A percentile compares a stretch with the other conserved stretches of the same genome.
These are phyloP conservation scores for Nannobrachium achirus DNA, from an alignment of 2,113 vertebrate species.

Conservation along the genomic window DNA sequence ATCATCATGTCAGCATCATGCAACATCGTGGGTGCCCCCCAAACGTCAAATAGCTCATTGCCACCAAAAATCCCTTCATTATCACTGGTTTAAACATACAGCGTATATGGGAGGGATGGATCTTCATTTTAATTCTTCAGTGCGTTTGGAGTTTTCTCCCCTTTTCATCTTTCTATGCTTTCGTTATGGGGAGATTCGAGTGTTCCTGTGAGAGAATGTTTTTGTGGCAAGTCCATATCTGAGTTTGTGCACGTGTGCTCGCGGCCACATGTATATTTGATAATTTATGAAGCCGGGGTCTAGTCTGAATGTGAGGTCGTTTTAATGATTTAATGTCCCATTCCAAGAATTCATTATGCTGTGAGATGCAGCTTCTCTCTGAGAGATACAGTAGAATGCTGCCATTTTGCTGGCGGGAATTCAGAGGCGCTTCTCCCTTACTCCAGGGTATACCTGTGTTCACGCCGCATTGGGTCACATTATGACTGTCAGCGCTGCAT, in stretches of 20 bases:
- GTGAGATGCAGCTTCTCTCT: slow-evolving; percentile 34
- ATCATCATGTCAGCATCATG: too few species aligned
- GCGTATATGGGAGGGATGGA: too few species aligned
- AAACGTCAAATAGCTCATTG: too few species aligned
- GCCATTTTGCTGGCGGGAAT: slow-evolving; percentile 46
- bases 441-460: slow-evolving; percentile 25
- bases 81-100: too few species aligned
- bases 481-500: not conserved
- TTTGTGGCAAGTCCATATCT: too few species aligned
- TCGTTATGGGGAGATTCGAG: too few species aligned
- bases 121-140: too few species aligned
- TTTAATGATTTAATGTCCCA: slow-evolving; percentile 68
- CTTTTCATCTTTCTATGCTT: too few species aligned
- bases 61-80: too few species aligned
- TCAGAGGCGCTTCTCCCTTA: slow-evolving; percentile 21
- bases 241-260: slow-evolving; percentile 8
- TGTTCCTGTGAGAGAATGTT: too few species aligned
- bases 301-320: slow-evolving; percentile 54
- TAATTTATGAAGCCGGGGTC: slow-evolving; percentile 52
- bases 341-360: slow-evolving; percentile 55
- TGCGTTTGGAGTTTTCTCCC: too few species aligned
- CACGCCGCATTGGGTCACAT: not conserved
- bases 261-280: slow-evolving; percentile 14
- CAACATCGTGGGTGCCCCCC: too few species aligned
- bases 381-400: slow-evolving; percentile 46